Evolutionary conservation across 2,797 vertebrate genomes (phyloP), one percentile per base, ranked within the genome.

Genomic region (Salmo trutta): DNA sequence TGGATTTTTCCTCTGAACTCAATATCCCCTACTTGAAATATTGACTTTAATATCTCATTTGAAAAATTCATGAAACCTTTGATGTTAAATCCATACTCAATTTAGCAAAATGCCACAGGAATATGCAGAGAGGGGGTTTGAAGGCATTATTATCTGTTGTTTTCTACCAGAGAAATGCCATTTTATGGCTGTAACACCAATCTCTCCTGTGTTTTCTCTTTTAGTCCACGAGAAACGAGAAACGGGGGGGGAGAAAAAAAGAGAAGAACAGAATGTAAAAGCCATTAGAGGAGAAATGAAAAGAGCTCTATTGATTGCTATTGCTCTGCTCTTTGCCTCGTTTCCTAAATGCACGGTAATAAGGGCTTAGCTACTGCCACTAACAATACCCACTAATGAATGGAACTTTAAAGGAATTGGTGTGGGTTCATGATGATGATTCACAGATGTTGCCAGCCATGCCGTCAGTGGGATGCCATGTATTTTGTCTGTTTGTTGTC

Each of bases 31-130:
- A 95, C 95, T 96, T 97, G 96, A 98, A 97, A 97, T 98, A 98
- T 98, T 97, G 97, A 99, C 97, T 99, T 97, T 96, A 98, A 98
- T 97, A 98, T 97, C 96, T 98, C 96, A 97, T 98, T 98, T 98
- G 96, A 97, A 97, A 97, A 97, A 98, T 96, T 97, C 95, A 97
- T 97, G 97, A 97, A 98, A 97, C 96, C 96, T 96, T 97, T 98
- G 97, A 98, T 98, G 97, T 97, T 98, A 98, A 99, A 99, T 99
- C 97, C 96, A 99, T 99, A 98, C 96, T 97, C 97, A 98, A 97
- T 99, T 98, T 97, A 97, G 96, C 96, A 95, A 96, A 98, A 98
- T 98, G 96, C 97, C 96, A 97, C 96, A 97, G 96, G 96, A 98
- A 98, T 98, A 97, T 97, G 96, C 96, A 97, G 90, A 91, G 87